Conservation (phyloP, 2,113 vertebrate genomes). For the Lycaon pictus region DNA sequence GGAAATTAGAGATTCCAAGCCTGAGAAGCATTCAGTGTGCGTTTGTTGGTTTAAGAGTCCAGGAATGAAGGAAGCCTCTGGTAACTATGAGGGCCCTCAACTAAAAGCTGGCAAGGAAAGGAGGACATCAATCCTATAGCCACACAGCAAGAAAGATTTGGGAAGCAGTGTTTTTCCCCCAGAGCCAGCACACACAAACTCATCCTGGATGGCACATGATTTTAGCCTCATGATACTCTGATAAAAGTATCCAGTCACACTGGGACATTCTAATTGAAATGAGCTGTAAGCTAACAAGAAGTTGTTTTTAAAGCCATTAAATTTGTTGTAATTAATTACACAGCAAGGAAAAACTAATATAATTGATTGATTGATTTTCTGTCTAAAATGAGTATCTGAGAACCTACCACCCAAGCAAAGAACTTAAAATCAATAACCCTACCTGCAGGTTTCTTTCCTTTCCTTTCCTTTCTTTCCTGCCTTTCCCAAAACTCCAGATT, state of each 20-base stretch:
- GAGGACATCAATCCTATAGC: neutral
- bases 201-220: neutral
- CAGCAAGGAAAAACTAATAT: neutral
- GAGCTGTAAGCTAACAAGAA: neutral
- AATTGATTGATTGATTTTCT: neutral
- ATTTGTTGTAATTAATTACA: neutral
- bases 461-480: neutral
- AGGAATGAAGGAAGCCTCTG: too few relatives aligned
- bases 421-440: slow-evolving; percentile 24
- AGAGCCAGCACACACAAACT: neutral
- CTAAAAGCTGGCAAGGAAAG: neutral
- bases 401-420: neutral
- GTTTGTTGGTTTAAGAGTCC: neutral
- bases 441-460: neutral
- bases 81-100: neutral
- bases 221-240: neutral
- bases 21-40: neutral
- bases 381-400: neutral
- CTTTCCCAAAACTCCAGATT: neutral
- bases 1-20: neutral
- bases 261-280: neutral
- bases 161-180: neutral
- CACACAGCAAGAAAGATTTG: neutral
- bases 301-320: neutral
- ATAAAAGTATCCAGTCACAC: neutral